Conservation (phyloP, 2,113 vertebrate genomes). For the Leucoraja erinaceus region DNA sequence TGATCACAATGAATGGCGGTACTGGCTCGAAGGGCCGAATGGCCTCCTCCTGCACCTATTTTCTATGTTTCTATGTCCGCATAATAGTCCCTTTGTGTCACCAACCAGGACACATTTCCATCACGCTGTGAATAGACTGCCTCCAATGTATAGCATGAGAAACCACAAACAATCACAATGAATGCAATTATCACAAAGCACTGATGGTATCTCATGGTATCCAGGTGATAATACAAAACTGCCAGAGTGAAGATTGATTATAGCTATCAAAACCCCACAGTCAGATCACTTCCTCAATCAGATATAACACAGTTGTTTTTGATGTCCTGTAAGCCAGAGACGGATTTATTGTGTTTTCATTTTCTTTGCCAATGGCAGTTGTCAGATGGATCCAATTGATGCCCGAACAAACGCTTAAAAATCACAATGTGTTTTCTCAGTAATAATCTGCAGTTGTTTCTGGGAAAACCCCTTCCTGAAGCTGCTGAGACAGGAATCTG, state of each 20-base stretch:
- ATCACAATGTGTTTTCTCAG: neutral
- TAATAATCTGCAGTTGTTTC: slow-evolving; percentile 17
- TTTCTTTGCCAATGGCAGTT: neutral
- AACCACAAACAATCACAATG: neutral
- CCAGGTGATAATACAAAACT: neutral
- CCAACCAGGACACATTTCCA: too few relatives aligned
- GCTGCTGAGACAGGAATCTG: neutral
- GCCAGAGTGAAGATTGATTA: neutral
- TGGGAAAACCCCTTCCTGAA: neutral
- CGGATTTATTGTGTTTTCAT: neutral
- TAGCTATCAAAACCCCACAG: neutral
- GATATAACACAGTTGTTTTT: neutral
- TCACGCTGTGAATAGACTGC: too few relatives aligned
- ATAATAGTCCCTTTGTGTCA: too few relatives aligned
- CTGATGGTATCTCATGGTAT: neutral
- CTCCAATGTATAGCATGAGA: neutral
- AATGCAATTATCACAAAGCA: neutral
- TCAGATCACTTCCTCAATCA: neutral
- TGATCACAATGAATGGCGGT: too few relatives aligned
- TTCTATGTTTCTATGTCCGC: too few relatives aligned
- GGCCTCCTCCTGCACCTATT: too few relatives aligned
- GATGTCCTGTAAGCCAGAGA: neutral
- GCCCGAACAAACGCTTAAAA: neutral
- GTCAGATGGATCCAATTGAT: neutral
- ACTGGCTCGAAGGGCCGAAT: too few relatives aligned